These are phyloP conservation scores for Spodoptera picta DNA, from an alignment of 2,888 invertebrate genomes.

Conservation along the genomic window DNA sequence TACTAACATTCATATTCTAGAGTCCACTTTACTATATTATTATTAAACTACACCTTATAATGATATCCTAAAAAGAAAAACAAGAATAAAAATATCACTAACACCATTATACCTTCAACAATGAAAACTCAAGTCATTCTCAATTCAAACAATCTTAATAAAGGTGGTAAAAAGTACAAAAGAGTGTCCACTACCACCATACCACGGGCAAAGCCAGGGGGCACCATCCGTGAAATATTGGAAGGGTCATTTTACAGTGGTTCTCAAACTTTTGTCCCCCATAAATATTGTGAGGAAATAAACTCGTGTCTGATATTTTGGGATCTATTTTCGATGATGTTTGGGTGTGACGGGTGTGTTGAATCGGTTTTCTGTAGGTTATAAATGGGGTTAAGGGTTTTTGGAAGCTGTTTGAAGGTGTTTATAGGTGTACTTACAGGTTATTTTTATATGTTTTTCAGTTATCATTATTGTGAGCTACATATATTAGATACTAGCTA, in stretches of 20 bases:
- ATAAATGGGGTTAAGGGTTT: slow-evolving; percentile 12
- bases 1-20: too few relatives aligned
- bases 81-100: slow-evolving; percentile 5
- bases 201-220: slow-evolving; percentile 57
- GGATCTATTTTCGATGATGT: slow-evolving; percentile 37
- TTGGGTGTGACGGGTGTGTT: slow-evolving; percentile 31
- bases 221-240: slow-evolving; percentile 78
- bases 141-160: slow-evolving; percentile 56
- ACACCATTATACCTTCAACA: slow-evolving; percentile 36
- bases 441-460: too few relatives aligned
- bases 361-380: slow-evolving; percentile 12
- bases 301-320: slow-evolving; percentile 39
- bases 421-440: too few relatives aligned
- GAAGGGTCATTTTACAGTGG: slow-evolving; percentile 70
- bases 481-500: too few relatives aligned
- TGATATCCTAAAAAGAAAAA: neutral
- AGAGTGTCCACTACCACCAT: slow-evolving; percentile 42
- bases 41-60: too few relatives aligned
- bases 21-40: too few relatives aligned
- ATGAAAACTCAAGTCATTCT: slow-evolving; percentile 37
- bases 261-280: slow-evolving; percentile 67
- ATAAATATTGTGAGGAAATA: slow-evolving; percentile 29
- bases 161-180: slow-evolving; percentile 51
- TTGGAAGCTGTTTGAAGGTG: too few relatives aligned
- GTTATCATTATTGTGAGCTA: too few relatives aligned